Percentiles rank a stretch among this genome's conserved stretches.
phyloP scores from a whole-genome alignment of 37 sponge, comb jelly and placozoan genomes.

The Ianthella basta region DNA sequence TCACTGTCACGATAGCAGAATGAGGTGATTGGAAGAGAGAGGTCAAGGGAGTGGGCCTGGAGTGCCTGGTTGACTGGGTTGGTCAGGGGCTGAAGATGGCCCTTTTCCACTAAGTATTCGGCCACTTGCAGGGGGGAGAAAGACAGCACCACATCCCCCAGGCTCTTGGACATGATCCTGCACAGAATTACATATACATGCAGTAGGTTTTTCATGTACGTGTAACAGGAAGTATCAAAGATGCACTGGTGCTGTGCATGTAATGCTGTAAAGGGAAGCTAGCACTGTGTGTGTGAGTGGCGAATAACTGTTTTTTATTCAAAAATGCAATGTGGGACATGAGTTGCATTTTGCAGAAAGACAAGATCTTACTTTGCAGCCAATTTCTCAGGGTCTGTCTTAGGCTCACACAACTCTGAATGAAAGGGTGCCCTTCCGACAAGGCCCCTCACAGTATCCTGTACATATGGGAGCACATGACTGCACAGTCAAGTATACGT shows the following conservation, averaged over 20 bases:
- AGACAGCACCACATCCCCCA: not conserved
- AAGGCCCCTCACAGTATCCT: too few relatives aligned
- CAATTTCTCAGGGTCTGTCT: not conserved
- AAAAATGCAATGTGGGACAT: too few relatives aligned
- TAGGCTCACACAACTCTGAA: not conserved
- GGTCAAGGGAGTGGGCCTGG: not conserved
- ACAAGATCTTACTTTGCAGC: not conserved
- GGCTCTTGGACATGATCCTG: not conserved
- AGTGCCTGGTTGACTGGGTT: not conserved
- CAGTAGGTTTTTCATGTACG: too few relatives aligned
- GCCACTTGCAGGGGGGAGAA: conserved; percentile 1
- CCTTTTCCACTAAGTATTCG: not conserved
- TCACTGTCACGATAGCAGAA: conserved; percentile 5
- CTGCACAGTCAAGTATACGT: too few relatives aligned
- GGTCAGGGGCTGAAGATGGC: not conserved
- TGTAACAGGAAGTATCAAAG: too few relatives aligned
- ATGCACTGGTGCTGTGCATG: too few relatives aligned
- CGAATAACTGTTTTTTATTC: too few relatives aligned
- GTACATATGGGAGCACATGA: too few relatives aligned
- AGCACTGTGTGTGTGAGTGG: too few relatives aligned
- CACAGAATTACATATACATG: too few relatives aligned
- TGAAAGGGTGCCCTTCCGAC: not conserved
- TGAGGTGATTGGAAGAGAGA: conserved; percentile 25
- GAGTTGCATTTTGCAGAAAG: not conserved
- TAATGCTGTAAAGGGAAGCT: too few relatives aligned